These are phyloP conservation scores for Hycleus phaleratus DNA, from an alignment of 1,140 invertebrate genomes.

Conservation along the genomic window DNA sequence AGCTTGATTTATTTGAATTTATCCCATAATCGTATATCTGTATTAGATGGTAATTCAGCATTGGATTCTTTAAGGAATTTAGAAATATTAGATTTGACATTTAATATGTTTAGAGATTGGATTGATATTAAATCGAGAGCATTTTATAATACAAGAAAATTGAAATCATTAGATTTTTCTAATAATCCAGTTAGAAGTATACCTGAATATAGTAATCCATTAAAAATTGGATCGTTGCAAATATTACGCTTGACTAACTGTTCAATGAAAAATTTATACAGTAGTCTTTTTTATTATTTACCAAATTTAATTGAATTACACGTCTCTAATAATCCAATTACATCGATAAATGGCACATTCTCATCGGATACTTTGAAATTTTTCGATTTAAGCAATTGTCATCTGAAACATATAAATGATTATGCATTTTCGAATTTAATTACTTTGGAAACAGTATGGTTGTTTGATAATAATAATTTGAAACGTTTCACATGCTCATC, in stretches of 20 bases:
- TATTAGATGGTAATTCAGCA: too few species aligned
- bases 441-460: constrained; percentile 43
- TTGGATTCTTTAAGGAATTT: constrained; percentile 38
- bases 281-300: constrained; percentile 46
- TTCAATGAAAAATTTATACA: constrained; percentile 45
- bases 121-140: constrained; percentile 36
- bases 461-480: constrained; percentile 49
- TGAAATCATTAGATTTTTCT: constrained; percentile 3
- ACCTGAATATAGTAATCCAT: constrained; percentile 18
- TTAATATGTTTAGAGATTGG: constrained; percentile 49
- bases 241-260: constrained; percentile 36
- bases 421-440: constrained; percentile 45
- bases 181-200: constrained; percentile 17
- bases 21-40: constrained; percentile 41
- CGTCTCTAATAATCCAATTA: constrained; percentile 47
- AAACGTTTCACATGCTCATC: constrained; percentile 44
- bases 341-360: constrained; percentile 40
- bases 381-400: constrained; percentile 50
- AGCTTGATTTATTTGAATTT: constrained; percentile 48
- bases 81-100: constrained; percentile 46
- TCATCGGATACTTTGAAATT: constrained; percentile 45
- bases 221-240: constrained; percentile 19
- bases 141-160: constrained; percentile 11
- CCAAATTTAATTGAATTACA: constrained; percentile 45
- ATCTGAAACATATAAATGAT: constrained; percentile 42